phyloP scores from a whole-genome alignment of 1,140 invertebrate species.

The Stratiolaelaps scimitus region DNA sequence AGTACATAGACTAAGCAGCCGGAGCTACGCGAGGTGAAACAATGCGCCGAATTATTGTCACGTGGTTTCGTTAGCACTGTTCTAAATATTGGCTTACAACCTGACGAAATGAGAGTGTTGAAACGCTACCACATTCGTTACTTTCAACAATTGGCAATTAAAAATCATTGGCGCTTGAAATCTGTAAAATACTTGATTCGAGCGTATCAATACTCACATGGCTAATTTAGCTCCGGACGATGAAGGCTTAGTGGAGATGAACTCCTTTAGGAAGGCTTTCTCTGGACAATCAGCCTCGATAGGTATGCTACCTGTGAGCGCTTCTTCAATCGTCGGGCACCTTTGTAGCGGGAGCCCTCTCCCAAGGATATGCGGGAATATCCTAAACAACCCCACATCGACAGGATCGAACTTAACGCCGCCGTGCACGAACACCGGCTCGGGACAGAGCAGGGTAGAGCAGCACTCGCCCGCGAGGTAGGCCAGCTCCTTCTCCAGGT shows the following conservation, averaged over 20 bases:
- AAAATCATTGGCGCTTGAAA: no score
- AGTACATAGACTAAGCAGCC: no score
- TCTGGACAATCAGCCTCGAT: conserved; percentile 2
- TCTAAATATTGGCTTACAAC: no score
- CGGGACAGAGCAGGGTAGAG: conserved; percentile 70
- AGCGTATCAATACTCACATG: conserved; percentile 3
- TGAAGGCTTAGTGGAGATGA: neutral
- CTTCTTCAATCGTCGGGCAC: conserved; percentile 23
- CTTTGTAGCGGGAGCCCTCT: conserved; percentile 1
- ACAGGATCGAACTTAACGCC: conserved; percentile 44
- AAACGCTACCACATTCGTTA: no score
- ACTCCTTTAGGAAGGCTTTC: conserved; percentile 12
- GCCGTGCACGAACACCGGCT: conserved; percentile 57
- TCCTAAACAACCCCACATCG: conserved; percentile 15
- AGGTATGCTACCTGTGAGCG: neutral
- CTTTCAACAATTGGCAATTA: no score
- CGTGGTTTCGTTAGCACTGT: no score
- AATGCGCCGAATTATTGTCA: no score
- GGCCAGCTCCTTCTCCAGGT: conserved; percentile 75
- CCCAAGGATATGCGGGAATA: conserved; percentile 24
- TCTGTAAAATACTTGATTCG: no score
- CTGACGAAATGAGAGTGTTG: no score
- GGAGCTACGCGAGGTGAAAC: no score
- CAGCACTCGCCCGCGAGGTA: conserved; percentile 82
- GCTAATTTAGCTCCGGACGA: conserved; percentile 2